Base-by-base conservation (phyloP, 2,113 vertebrate genomes). In the Callipepla californica region DNA sequence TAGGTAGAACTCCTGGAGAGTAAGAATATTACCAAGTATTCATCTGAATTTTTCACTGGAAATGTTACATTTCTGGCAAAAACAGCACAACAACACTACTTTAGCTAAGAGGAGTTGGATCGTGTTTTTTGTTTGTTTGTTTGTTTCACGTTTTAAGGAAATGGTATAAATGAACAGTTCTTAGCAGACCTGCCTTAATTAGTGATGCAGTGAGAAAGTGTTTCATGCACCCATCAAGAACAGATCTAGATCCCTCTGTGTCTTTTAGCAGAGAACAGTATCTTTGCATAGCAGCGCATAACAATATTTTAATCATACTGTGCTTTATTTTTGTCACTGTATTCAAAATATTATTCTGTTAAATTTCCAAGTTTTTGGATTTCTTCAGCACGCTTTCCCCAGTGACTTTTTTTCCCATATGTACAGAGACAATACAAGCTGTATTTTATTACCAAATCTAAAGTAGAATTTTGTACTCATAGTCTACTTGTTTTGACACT, bases 1-100 rank as follows among this genome's bases (percentile, higher is more conserved):
- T 81, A 82, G 19, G 34, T 89, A 47, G 48, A 87, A 30, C 40
- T 91, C 55, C 13, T 73, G 25, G 30, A 69, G 58, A 38, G 9
- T 67, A 79, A 69, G 53, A 87, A 25, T 62, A 45, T 17, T 44
- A 76, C 34, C 32, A 77, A 51, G 42, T 40, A 80, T 69, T 89
- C 14, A 28, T 83, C 61, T 81, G 34, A 92, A 47, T 75, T 51
- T 80, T 85, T 80, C 13, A 42, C 11, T 87, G 68, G 50, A 94
- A 91, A 80, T 53, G 6, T 67, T 44, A 55, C 20, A 59, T 85
- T 87, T 50, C 58, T 85, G 80, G 38, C 45, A 66, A 14, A 30
- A 69, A 70, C 74, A 82, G 30, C 15, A 55, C 26, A 51, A 25
- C 48, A 50, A 8, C 25, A 51, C 66, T 89, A 85, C 9, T 79